A percentile compares a stretch with the other conserved stretches of the same genome.
Conservation (phyloP, 1,140 invertebrate species). For the Atta cephalotes region DNA sequence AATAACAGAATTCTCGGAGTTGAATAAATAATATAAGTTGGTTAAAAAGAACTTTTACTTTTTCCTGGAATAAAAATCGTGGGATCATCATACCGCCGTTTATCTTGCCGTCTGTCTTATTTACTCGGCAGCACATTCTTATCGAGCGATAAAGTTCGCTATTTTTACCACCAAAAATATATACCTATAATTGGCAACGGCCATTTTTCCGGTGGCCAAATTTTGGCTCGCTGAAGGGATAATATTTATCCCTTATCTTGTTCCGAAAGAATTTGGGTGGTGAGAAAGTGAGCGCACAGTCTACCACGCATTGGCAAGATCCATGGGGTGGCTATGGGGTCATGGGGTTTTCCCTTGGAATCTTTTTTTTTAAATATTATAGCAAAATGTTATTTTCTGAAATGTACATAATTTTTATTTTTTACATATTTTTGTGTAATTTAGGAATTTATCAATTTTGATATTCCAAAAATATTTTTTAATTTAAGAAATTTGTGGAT, state of each 20-base stretch:
- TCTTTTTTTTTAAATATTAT: too few species aligned
- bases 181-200: conserved; percentile 30
- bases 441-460: too few species aligned
- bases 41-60: conserved; percentile 2
- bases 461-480: too few species aligned
- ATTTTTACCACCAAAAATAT: conserved; percentile 32
- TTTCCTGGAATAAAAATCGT: conserved; percentile 53
- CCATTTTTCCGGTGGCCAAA: conserved; percentile 48
- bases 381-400: too few species aligned
- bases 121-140: conserved; percentile 39
- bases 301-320: too few species aligned
- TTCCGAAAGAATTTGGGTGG: conserved; percentile 8
- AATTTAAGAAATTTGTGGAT: too few species aligned
- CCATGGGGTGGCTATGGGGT: too few species aligned
- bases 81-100: conserved; percentile 49
- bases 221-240: conserved; percentile 38
- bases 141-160: conserved; percentile 7
- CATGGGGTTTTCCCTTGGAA: too few species aligned
- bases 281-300: not conserved
- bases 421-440: too few species aligned
- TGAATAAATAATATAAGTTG: conserved; percentile 32
- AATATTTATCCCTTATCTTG: conserved; percentile 61
- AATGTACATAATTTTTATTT: too few species aligned
- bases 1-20: not conserved
- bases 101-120: conserved; percentile 58